Percentiles rank a stretch among this genome's conserved stretches.
phyloP scores from a whole-genome alignment of 2,797 vertebrate genomes.

The Enteromius thamalakanensis region DNA sequence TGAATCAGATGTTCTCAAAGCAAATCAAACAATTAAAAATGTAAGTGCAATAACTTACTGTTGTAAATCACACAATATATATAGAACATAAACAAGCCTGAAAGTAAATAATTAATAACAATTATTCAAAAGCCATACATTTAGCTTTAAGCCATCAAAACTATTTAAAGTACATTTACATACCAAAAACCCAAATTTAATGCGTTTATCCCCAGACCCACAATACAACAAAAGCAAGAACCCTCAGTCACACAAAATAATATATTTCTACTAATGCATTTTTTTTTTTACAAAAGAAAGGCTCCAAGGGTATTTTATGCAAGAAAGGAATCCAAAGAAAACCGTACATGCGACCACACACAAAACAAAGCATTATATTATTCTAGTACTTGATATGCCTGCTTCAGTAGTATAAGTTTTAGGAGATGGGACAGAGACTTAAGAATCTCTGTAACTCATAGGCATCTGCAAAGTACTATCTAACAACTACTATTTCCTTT shows the following conservation, averaged over 20 bases:
- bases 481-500: conserved; percentile 26
- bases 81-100: conserved; percentile 72
- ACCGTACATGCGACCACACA: conserved; percentile 70
- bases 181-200: conserved; percentile 52
- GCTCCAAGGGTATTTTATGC: conserved; percentile 65
- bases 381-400: conserved; percentile 74
- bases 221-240: conserved; percentile 58
- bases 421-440: conserved; percentile 49
- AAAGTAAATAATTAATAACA: conserved; percentile 69
- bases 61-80: conserved; percentile 75
- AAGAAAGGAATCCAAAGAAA: conserved; percentile 65
- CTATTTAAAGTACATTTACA: conserved; percentile 52
- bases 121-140: conserved; percentile 67
- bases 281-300: conserved; percentile 65
- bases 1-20: conserved; percentile 30
- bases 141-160: conserved; percentile 73
- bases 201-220: conserved; percentile 56
- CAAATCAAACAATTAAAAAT: conserved; percentile 54
- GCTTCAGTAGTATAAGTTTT: conserved; percentile 82
- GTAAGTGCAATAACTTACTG: conserved; percentile 90
- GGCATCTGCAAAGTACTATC: conserved; percentile 46
- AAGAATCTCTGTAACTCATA: conserved; percentile 35
- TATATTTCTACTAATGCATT: conserved; percentile 63
- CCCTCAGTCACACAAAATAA: conserved; percentile 58
- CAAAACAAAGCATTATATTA: conserved; percentile 68